Evolutionary conservation across 1,140 invertebrate species (phyloP).

Genomic region (Mamestra configurata): DNA sequence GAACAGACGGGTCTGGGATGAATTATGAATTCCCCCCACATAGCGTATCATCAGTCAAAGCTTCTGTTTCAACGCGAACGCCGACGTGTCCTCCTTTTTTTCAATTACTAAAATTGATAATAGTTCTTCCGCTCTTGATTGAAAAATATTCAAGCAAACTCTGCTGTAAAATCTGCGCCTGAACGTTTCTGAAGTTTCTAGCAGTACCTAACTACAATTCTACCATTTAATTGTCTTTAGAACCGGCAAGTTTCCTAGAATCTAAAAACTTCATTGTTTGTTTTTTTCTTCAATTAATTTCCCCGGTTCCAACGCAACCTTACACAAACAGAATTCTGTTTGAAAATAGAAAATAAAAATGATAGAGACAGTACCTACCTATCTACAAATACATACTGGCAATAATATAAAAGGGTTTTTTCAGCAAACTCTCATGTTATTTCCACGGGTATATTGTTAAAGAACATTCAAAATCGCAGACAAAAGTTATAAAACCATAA

Average conservation of each 20-base stretch:
- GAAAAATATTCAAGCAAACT: background rate
- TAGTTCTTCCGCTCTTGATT: background rate
- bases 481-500: slow-evolving; percentile 7
- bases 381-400: background rate
- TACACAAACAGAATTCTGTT: slow-evolving; percentile 26
- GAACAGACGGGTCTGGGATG: slow-evolving; percentile 23
- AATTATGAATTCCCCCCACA: slow-evolving; percentile 39
- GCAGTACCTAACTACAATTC: background rate
- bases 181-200: background rate
- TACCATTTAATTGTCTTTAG: background rate
- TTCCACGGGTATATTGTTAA: slow-evolving; percentile 15
- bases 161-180: background rate
- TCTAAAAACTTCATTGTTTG: background rate
- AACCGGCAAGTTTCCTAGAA: background rate
- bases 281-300: slow-evolving; percentile 35
- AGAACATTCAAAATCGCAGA: background rate
- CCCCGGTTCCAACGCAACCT: background rate
- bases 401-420: slow-evolving; percentile 8
- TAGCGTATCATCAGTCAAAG: slow-evolving; percentile 38
- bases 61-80: slow-evolving; percentile 24
- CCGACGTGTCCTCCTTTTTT: slow-evolving; percentile 33
- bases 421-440: slow-evolving; percentile 4
- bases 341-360: slow-evolving; percentile 6
- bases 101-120: slow-evolving; percentile 29
- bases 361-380: background rate